Conservation (phyloP, 2,113 vertebrate species). For the Scopus umbretta region DNA sequence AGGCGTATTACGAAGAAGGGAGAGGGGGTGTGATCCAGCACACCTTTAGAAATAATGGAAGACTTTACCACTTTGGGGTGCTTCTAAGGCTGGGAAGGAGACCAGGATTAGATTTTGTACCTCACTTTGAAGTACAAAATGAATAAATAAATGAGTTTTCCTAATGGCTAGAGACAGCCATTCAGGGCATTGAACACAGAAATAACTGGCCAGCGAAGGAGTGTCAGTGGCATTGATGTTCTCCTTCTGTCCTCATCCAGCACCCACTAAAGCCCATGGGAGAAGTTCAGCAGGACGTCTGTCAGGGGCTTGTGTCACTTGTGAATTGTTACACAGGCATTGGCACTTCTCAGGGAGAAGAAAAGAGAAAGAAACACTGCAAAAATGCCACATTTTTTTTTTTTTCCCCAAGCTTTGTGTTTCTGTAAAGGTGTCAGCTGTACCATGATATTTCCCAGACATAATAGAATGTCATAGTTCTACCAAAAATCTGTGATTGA, state of each 20-base stretch:
- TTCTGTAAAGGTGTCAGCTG: conserved; percentile 29
- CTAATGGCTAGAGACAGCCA: background rate
- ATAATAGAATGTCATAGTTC: conserved; percentile 37
- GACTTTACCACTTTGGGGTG: background rate
- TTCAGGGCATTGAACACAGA: background rate
- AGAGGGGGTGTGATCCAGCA: background rate
- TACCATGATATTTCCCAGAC: conserved; percentile 14
- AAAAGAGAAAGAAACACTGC: background rate
- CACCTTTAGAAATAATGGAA: background rate
- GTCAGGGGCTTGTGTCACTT: background rate
- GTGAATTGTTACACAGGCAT: background rate
- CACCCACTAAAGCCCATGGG: background rate
- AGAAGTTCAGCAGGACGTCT: background rate
- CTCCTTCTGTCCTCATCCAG: background rate
- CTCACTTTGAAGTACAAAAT: background rate
- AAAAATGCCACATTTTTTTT: conserved; percentile 25
- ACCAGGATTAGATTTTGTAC: background rate
- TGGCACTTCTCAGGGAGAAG: background rate
- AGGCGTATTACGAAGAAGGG: too few relatives aligned
- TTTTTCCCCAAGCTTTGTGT: background rate
- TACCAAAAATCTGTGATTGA: conserved; percentile 21
- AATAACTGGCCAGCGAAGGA: background rate
- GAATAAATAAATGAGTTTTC: background rate
- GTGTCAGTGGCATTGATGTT: background rate
- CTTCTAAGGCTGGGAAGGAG: background rate